Evolutionary conservation across 92 coral and sea anemone species (phyloP), one percentile per base, ranked within the genome.

Genomic region (Siderastrea radians): DNA sequence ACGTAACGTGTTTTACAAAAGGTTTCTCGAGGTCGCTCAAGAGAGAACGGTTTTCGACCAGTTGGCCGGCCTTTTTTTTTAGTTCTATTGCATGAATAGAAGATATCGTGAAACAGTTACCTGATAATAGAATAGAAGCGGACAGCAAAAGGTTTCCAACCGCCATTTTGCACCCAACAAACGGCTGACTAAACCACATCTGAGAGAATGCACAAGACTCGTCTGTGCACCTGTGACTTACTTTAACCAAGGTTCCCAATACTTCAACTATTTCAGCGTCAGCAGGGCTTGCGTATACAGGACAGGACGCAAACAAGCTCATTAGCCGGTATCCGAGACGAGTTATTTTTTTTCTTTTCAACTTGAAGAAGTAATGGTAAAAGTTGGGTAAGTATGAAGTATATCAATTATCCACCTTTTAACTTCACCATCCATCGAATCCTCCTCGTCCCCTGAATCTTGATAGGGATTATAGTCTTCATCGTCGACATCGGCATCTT

Each of bases 141-240:
- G n/a, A n/a, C n/a, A n/a, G n/a, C n/a, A n/a, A n/a, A n/a, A n/a
- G n/a, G n/a, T n/a, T n/a, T n/a, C n/a, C n/a, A n/a, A n/a, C n/a
- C n/a, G n/a, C n/a, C n/a, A n/a, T n/a, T n/a, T 72, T 72, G 15
- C 11, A 53, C 58, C 77, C 54, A 72, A 72, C 54, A 51, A 72
- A 72, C 3, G 47, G 53, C 77, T 72, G 77, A 16, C 77, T 72
- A 48, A 72, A 9, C 77, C 77, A 72, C 53, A 72, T 16, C 46
- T 72, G 53, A 48, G 58, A 72, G 77, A 72, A 72, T 5, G 53
- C 13, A 43, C 77, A 72, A 51, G 53, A 51, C 77, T 43, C 19
- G 6, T 72, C 77, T 48, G 44, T 72, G 44, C 77, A 72, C 53
- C 77, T 4, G 58, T 44, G 77, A 48, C 19, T 12, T 13, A 38